Base-by-base conservation (phyloP, 2,113 vertebrate species). In the Phrynosoma blainvillii region DNA sequence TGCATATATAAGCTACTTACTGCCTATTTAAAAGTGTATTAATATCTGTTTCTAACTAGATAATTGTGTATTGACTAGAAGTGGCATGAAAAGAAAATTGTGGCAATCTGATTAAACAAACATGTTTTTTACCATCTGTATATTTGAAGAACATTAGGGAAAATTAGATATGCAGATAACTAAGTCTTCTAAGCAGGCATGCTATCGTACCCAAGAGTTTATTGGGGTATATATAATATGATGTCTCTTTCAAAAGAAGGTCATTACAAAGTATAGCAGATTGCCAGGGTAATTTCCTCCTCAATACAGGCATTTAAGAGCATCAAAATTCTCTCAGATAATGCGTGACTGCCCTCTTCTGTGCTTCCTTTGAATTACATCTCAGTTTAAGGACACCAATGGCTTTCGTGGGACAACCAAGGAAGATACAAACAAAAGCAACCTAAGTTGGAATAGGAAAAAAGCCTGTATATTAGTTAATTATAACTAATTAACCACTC, bases 291-390 rank as follows among this genome's bases (percentile, higher is more conserved):
- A 36, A n/a, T 1, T 73, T 68, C 83, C 23, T 12, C 11, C 11
- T 1, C 12, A 36, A 7, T 0, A 3, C 32, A 30, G 27, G 14
- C 88, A 83, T 82, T 20, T 66, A 18, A 52, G 5, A 30, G 10
- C 14, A 59, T 27, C 27, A 75, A 0, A 0, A 4, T n/a, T 0
- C 2, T 18, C 20, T 5, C 36, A 59, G 87, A 66, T 87, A 81
- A 89, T 36, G 8, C 82, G 3, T 59, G 91, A 40, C 65, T 93
- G 92, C 89, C 92, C 85, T 94, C 94, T 93, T 86, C 94, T 89
- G 95, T 89, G 83, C 54, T 59, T 68, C 25, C 9, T 82, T 87
- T 47, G 75, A 91, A 93, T 65, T 92, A 86, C 92, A 93, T 84
- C 68, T 86, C 23, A 74, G 4, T 79, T 36, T 74, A 23, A 42